phyloP scores from a whole-genome alignment of 2,888 invertebrate genomes.

The Drosophila percnosoma region DNA sequence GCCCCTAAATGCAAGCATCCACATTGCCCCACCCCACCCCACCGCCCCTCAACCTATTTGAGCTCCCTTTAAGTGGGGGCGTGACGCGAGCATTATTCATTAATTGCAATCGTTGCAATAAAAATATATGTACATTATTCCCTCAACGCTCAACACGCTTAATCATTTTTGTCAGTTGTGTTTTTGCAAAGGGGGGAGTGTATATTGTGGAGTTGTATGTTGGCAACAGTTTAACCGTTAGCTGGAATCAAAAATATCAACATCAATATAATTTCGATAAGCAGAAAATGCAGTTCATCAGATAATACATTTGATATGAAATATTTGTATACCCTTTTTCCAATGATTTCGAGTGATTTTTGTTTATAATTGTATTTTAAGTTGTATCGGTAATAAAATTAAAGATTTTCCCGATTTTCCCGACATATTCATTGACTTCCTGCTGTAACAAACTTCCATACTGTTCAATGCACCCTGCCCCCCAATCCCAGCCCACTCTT shows the following conservation, averaged over 20 bases:
- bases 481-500: background rate
- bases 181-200: too few species aligned
- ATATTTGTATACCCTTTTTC: background rate
- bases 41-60: background rate
- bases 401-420: background rate
- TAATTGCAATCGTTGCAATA: constrained; percentile 63
- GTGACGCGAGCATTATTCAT: constrained; percentile 58
- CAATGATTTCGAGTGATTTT: background rate
- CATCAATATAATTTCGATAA: background rate
- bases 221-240: background rate
- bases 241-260: background rate
- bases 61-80: constrained; percentile 7
- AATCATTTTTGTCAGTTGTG: constrained; percentile 47
- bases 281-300: background rate
- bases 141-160: constrained; percentile 9
- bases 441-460: background rate
- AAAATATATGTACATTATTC: constrained; percentile 37
- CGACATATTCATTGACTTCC: background rate
- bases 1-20: constrained; percentile 9
- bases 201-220: background rate
- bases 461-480: background rate
- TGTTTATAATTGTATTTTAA: background rate
- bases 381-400: background rate
- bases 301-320: background rate
- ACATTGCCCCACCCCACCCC: background rate